Base-by-base conservation (phyloP, 2,888 invertebrate species). In the Tachina lurida region DNA sequence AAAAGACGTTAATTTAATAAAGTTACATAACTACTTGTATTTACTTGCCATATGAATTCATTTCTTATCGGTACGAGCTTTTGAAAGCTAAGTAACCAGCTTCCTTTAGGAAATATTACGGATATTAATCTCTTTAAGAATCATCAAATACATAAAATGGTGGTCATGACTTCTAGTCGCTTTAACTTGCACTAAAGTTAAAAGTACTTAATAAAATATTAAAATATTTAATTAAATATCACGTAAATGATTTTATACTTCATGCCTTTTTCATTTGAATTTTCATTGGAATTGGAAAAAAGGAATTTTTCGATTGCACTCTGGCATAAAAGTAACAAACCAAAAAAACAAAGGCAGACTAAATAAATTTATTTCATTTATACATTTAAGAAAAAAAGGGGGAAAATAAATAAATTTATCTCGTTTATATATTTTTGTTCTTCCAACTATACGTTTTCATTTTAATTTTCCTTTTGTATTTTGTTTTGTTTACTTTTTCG, bases 401-500 rank as follows among this genome's bases (percentile, higher is more conserved):
- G 13, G 45, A 56, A 65, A 54, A 49, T 22, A 43, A 54, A 12
- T 17, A 56, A 45, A 22, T 31, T 31, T 31, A 31, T 31, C 7
- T 31, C 0, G 31, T 7, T 31, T 31, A 7, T 31, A 47, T 41
- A 9, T 39, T 49, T 62, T 41, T 49, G n/a, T 62, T 52, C 2
- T 22, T 49, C 13, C 39, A 12, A 7, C 13, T 52, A 9, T 2
- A n/a, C 4, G 13, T 39, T 74, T 68, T 49, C 22, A 68, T 77
- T 56, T 56, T 41, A 17, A n/a, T 52, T 71, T 31, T 10, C 54
- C 31, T 31, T 74, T 52, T 65, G 22, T 41, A 17, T 22, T 74
- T n/a, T 60, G 15, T 74, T 77, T 74, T 78, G 70, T 78, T 85
- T 81, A 70, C 63, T 74, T 63, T 65, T 63, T 77, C 31, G 70